Conservation (phyloP, 2,797 vertebrate species). For the Parauchenoglanis ngamensis region DNA sequence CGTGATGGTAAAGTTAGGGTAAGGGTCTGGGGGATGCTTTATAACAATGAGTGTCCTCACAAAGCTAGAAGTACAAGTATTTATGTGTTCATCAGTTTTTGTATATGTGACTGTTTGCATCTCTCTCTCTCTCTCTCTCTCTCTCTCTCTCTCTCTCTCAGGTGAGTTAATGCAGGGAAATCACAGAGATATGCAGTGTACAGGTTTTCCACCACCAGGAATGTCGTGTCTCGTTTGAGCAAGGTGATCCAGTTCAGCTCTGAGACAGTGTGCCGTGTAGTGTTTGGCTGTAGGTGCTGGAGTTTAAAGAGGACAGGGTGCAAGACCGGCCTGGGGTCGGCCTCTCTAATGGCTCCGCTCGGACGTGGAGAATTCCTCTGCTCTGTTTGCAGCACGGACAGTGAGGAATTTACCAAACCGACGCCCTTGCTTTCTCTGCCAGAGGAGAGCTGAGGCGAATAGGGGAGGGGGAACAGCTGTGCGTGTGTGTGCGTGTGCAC, state of each 20-base stretch:
- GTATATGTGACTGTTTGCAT: background rate
- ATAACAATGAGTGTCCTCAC: too few relatives aligned
- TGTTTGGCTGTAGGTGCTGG: slow-evolving; percentile 13
- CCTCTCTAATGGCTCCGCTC: slow-evolving; percentile 12
- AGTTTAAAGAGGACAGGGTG: background rate
- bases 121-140: background rate
- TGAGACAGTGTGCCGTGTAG: slow-evolving; percentile 22
- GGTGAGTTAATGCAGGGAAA: background rate
- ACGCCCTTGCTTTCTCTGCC: slow-evolving; percentile 34
- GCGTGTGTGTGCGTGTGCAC: slow-evolving; percentile 20
- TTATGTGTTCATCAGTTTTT: background rate
- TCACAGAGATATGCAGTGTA: background rate
- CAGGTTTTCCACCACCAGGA: background rate
- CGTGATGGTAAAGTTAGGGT: too few relatives aligned
- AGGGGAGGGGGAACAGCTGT: slow-evolving; percentile 11
- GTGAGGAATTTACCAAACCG: slow-evolving; percentile 41
- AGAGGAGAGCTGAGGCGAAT: slow-evolving; percentile 31
- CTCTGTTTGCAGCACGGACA: slow-evolving; percentile 37
- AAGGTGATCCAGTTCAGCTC: background rate
- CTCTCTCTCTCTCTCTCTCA: background rate
- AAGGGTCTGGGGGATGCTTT: too few relatives aligned
- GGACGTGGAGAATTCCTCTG: slow-evolving; percentile 27
- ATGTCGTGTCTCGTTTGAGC: background rate
- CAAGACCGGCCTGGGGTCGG: slow-evolving; percentile 12
- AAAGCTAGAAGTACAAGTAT: background rate